Base-by-base conservation (phyloP, 2,888 invertebrate genomes). In the Mycalesis mineus region DNA sequence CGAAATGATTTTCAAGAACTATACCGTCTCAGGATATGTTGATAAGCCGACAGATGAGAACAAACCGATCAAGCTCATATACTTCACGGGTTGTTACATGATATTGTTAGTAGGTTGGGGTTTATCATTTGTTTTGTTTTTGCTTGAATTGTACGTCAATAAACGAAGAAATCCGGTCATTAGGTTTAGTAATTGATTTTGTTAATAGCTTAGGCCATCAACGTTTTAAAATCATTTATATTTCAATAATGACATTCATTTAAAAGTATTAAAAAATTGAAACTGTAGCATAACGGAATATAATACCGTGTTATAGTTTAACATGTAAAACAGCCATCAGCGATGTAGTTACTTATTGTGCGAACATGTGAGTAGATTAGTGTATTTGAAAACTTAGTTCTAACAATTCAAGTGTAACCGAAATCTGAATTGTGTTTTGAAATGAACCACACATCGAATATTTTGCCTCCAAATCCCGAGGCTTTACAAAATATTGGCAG, bases 61-160 rank as follows among this genome's bases (percentile, higher is more conserved):
- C 29, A 69, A 73, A 55, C 69, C 80, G 0, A 73, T 87, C 14
- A 79, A 74, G 54, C 42, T 78, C 15, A 66, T 66, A n/a, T 77
- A 86, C 67, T 84, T 74, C 55, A 73, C 79, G 29, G 84, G 84
- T 5, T 86, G 84, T 51, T 87, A 83, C 52, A 61, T 68, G 15
- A 64, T 85, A 33, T 62, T 87, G n/a, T 37, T 80, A 4, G 39
- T 67, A 8, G 86, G 87, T 0, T 85, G 82, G 82, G 45, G 71
- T 22, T 13, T 73, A 13, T 82, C 85, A 0, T 40, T 62, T 7
- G 3, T 78, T 17, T 59, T 73, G 28, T 82, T 83, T 63, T 28
- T 75, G n/a, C 37, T 74, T 41, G 86, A 86, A 74, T 55, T 78
- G 5, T 65, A 68, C 64, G 67, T 68, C 29, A 63, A 62, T n/a